Conservation (phyloP, 2,888 invertebrate genomes). For the Leptinotarsa rubiginosa region DNA sequence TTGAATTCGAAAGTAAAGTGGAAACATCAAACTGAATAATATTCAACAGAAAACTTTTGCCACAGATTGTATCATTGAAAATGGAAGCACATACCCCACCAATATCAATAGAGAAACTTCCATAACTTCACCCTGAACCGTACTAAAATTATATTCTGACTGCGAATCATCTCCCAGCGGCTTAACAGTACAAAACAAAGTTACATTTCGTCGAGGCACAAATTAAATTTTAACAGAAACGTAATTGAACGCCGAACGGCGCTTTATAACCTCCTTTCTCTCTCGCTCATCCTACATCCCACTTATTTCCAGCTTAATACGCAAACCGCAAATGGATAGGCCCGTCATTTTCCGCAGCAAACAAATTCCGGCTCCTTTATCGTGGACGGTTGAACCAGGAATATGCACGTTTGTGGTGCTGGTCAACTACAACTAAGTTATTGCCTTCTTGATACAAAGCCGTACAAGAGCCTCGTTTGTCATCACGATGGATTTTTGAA, state of each 20-base stretch:
- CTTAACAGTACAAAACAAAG: conserved; percentile 63
- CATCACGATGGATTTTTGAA: too few species aligned
- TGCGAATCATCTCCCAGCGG: conserved; percentile 36
- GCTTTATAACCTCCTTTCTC: conserved; percentile 56
- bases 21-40: too few species aligned
- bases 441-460: background rate
- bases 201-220: conserved; percentile 64
- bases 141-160: conserved; percentile 16
- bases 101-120: too few species aligned
- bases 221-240: conserved; percentile 66
- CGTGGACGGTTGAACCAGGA: conserved; percentile 24
- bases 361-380: conserved; percentile 45
- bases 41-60: too few species aligned
- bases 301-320: conserved; percentile 65
- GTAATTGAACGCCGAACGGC: conserved; percentile 66
- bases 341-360: conserved; percentile 50
- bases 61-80: too few species aligned
- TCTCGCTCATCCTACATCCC: conserved; percentile 50
- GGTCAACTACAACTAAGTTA: background rate
- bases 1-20: too few species aligned
- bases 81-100: too few species aligned
- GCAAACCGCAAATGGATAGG: conserved; percentile 61
- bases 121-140: conserved; percentile 8
- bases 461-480: background rate
- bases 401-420: conserved; percentile 32